A percentile compares a stretch with the other conserved stretches of the same genome.
Conservation (phyloP, 2,888 invertebrate species). For the Asteroscopus sphinx region DNA sequence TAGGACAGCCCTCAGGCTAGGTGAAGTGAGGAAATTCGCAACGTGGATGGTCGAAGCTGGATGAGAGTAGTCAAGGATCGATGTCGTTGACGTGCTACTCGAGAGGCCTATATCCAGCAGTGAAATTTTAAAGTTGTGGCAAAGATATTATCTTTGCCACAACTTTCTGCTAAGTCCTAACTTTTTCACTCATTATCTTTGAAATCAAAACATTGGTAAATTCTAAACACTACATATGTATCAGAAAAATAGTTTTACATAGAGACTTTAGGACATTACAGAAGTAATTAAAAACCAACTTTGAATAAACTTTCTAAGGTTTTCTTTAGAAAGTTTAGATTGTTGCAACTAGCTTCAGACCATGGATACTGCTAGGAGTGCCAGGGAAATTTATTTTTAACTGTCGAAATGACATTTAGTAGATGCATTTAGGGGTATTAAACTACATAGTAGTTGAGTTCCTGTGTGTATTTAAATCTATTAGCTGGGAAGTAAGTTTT, state of each 20-base stretch:
- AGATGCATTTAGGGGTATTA: background rate
- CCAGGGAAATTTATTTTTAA: slow-evolving; percentile 15
- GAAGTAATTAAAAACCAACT: slow-evolving; percentile 39
- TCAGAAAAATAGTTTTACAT: slow-evolving; percentile 27
- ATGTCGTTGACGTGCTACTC: no score
- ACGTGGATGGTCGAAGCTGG: no score
- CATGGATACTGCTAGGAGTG: background rate
- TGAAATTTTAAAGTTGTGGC: no score
- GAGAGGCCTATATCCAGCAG: no score
- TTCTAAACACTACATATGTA: slow-evolving; percentile 7
- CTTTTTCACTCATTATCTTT: slow-evolving; percentile 20
- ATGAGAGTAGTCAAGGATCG: no score
- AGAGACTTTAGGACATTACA: slow-evolving; percentile 16
- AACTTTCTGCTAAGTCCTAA: background rate
- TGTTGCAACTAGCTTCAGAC: slow-evolving; percentile 1
- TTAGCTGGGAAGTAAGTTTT: background rate
- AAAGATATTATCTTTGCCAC: no score
- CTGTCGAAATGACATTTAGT: background rate
- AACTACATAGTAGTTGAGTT: slow-evolving; percentile 18
- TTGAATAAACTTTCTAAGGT: slow-evolving; percentile 13
- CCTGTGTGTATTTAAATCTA: background rate
- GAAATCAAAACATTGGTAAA: slow-evolving; percentile 24
- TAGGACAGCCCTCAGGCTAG: no score
- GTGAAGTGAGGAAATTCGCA: no score
- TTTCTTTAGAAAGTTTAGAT: slow-evolving; percentile 36